Base-by-base conservation (phyloP, 2,113 vertebrate genomes). In the Chroicocephalus ridibundus region DNA sequence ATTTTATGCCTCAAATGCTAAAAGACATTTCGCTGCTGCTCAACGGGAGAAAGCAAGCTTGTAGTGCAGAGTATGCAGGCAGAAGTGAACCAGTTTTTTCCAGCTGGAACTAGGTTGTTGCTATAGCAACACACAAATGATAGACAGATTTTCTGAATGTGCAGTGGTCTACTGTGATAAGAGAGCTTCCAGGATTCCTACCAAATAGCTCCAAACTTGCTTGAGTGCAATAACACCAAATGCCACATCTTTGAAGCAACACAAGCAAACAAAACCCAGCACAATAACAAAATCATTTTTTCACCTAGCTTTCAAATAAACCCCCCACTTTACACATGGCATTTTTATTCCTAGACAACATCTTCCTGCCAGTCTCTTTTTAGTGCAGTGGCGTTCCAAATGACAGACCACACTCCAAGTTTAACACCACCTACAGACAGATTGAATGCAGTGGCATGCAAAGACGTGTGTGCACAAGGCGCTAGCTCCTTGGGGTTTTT, bases 71-170 rank as follows among this genome's bases (percentile, higher is more conserved):
- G 85, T 94, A 94, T 85, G 91, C 82, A 96, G 84, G 88, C 91
- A 97, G 91, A 97, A 97, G 86, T 82, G 71, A 98, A 97, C 97
- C 96, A 72, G 61, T 97, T 98, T 88, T 97, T 97, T 98, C 96
- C 88, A 93, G 96, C 83, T 96, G 94, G 96, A 98, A 98, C 94
- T 98, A 98, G 98, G 97, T 97, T 98, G 97, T 98, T 98, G 93
- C 97, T 96, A 98, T 98, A 97, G 98, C 87, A 98, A 98, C 98
- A 91, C 65, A 65, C 83, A 98, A 97, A 97, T 98, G 98, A 98
- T 96, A 96, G 98, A 98, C 97, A 98, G 96, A 86, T 98, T 97
- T 98, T 97, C 96, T 98, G 52, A 98, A 98, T 96, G 97, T 97
- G 95, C 95, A 94, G 90, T 94, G 94, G 97, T 98, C 92, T 96